Base-by-base conservation (phyloP, 2,888 invertebrate species). In the Gari tellinella region DNA sequence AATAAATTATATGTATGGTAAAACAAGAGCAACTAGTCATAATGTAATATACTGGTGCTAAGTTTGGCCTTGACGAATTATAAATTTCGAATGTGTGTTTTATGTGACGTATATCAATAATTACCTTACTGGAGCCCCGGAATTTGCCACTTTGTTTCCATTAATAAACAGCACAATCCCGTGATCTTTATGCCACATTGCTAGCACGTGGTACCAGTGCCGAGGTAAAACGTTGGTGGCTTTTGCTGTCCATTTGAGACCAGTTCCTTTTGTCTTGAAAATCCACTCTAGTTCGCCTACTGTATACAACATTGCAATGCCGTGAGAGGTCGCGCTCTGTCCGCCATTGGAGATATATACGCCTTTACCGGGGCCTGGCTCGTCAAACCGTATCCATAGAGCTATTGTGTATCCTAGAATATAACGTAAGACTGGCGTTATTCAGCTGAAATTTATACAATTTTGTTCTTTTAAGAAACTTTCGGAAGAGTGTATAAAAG, bases 261-360 rank as follows among this genome's bases (percentile, higher is more conserved):
- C 91, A 62, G 84, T 73, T 15, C 19, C 37, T 48, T 78, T 80
- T 60, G 82, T 84, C 46, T 87, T 84, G 85, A 90, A 91, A 17
- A 87, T 78, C 82, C 90, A 90, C 56, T 88, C 85, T 21, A 91
- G 76, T 1, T 73, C 61, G 26, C 89, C 89, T 23, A 75, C 80
- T 56, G 82, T 74, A 78, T 91, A 91, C 55, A 81, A 66, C 90
- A 91, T 88, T 58, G 91, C 90, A 5, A 91, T 86, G 12, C 91
- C 91, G 76, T 91, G 90, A 25, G 85, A 86, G 45, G 82, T 70
- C 1, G 72, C 41, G 12, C 72, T 76, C 68, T 91, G 90, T 12
- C 89, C 91, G 0, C 91, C 91, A 69, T 91, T 91, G 15, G 90
- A 88, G 56, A 91, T 68, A 75, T 89, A 90, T 5, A 90, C 86